Evolutionary conservation across 2,888 invertebrate species (phyloP), one percentile per base, ranked within the genome.

Genomic region (Leptogaster cylindrica): DNA sequence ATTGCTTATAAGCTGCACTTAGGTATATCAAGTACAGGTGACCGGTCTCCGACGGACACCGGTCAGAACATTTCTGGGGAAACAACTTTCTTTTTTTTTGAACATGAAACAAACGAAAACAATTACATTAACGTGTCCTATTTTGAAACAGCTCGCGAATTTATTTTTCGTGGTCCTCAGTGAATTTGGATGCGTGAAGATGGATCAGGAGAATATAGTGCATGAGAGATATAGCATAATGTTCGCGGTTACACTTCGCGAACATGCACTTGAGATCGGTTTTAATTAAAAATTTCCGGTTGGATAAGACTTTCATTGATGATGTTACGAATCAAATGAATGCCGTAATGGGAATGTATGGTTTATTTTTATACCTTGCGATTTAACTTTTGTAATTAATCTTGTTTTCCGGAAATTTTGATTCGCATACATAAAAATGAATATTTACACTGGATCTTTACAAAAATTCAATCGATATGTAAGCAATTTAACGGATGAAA

Each of bases 41-140:
- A n/a, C n/a, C 20, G 25, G 46, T 46, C n/a, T n/a, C 58, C 16
- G 25, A 12, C 41, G 39, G 27, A 36, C 39, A n/a, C 3, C 51
- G 41, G 41, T 39, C 58, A 39, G 58, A 39, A 58, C 39, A 25
- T 3, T 39, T 39, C 58, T 41, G 50, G 51, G 65, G 51, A 51
- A 51, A 65, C 65, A 65, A 65, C 65, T 65, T 65, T 65, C 65
- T 65, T 65, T 58, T 65, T 39, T 27, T 6, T 8, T 31, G n/a
- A 48, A 4, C n/a, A 33, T 10, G 4, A 44, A 58, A 52, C 25
- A 2, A 39, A 10, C 25, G 6, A 44, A 28, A 28, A 46, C n/a
- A 63, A 46, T 18, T 10, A 63, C 27, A 41, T 41, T 23, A 41
- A 63, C 28, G 28, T 31, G 46, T 31, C 31, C 63, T 28, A 46